Evolutionary conservation across 2,888 invertebrate species (phyloP).

Genomic region (Hyles lineata): DNA sequence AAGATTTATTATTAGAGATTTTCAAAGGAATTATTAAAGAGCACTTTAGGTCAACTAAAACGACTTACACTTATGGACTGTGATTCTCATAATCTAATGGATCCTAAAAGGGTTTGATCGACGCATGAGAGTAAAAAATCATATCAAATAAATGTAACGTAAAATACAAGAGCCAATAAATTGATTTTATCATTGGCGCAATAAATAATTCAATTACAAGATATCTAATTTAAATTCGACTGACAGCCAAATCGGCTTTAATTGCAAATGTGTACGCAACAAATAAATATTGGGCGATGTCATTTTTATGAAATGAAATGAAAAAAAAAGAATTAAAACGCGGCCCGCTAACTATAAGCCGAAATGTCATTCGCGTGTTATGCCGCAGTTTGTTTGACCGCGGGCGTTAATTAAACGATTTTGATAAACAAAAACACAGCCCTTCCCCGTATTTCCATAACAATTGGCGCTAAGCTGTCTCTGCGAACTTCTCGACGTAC

Average conservation of each 20-base stretch:
- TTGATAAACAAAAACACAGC: slow-evolving; percentile 54
- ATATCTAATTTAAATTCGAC: slow-evolving; percentile 6
- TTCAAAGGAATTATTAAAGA: too few species aligned
- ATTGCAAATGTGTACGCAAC: slow-evolving; percentile 15
- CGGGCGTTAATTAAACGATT: slow-evolving; percentile 56
- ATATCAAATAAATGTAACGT: too few species aligned
- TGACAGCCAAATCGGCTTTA: slow-evolving; percentile 3
- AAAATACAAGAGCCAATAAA: not conserved
- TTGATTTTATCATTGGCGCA: not conserved
- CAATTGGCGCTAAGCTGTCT: slow-evolving; percentile 36
- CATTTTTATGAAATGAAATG: not conserved
- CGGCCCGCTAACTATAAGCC: slow-evolving; percentile 23
- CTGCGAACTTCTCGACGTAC: slow-evolving; percentile 26
- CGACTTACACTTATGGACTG: too few species aligned
- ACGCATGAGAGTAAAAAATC: too few species aligned
- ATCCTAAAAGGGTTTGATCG: too few species aligned
- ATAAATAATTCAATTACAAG: slow-evolving; percentile 11
- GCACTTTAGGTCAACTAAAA: too few species aligned
- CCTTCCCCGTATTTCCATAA: slow-evolving; percentile 45
- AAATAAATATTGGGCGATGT: slow-evolving; percentile 14
- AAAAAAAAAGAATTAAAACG: slow-evolving; percentile 13
- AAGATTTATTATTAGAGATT: too few species aligned
- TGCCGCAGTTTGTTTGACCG: slow-evolving; percentile 46
- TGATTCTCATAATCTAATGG: too few species aligned
- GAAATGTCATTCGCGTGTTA: slow-evolving; percentile 47